Base-by-base conservation (phyloP, 1,140 invertebrate species). In the Bombus picipes region DNA sequence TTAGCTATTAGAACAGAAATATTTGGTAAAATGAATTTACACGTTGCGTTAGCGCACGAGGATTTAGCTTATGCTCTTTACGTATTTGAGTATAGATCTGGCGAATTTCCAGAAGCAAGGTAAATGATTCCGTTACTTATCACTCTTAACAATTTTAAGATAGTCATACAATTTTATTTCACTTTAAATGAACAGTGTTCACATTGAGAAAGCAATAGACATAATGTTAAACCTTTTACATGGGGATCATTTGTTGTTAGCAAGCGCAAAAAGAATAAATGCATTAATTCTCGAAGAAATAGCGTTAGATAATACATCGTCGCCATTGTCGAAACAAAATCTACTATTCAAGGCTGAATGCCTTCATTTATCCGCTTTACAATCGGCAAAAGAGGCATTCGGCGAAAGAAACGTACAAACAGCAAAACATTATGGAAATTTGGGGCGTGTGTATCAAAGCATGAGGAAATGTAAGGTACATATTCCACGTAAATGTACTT, bases 361-460 rank as follows among this genome's bases (percentile, higher is more conserved):
- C 71, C 95, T 99, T 32, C 98, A 99, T 95, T 96, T 97, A 75
- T 97, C 97, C 76, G 98, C 98, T 18, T 95, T 99, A 37, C 94
- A 96, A 47, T 95, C 98, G 81, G 97, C 98, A 3, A 96, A 97
- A 93, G 96, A 97, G 91, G 97, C 97, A 1, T 98, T 99, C 94
- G 98, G 98, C 9, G 98, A 99, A 94, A 97, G 97, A 93, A 99
- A 99, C 94, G 98, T 99, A 18, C 98, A 99, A 95, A 99, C 98
- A 10, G 98, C 98, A 8, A 99, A 99, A 93, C 98, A 99, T 94
- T 99, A 99, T 95, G 98, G 98, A 4, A 99, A 99, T 95, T 96
- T 99, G 71, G 98, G 98, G 72, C 93, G 97, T 53, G 96, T 99
- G 6, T 99, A 99, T 96, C 98, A 99, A 95, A 98, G 98, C 88